Evolutionary conservation across 2,113 vertebrate species (phyloP).

Genomic region (Charina bottae): DNA sequence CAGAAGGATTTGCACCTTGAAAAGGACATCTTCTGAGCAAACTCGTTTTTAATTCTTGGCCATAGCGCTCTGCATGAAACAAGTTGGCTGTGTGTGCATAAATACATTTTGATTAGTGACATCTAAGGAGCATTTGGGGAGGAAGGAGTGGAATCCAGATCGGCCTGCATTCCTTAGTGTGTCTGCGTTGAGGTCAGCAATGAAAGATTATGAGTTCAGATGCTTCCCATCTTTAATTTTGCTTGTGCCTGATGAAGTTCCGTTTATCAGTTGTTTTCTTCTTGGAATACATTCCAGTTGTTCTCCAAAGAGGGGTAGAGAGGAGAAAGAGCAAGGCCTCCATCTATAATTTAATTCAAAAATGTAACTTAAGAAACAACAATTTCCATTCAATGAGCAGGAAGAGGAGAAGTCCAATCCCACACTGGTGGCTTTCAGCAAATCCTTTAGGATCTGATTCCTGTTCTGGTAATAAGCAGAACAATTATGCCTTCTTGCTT

Average conservation of each 20-base stretch:
- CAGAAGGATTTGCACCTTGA: not conserved
- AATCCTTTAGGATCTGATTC: not conserved
- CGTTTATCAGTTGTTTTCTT: conserved; percentile 2
- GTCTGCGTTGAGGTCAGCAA: not conserved
- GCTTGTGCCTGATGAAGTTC: conserved; percentile 23
- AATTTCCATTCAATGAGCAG: not conserved
- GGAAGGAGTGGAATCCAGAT: not conserved
- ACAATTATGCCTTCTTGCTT: not conserved
- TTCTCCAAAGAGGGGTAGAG: not conserved
- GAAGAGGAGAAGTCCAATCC: not conserved
- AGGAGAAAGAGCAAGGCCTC: not conserved
- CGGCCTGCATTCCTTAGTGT: not conserved
- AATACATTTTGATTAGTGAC: not conserved
- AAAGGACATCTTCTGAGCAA: not conserved
- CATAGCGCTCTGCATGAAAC: conserved; percentile 8
- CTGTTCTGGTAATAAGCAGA: not conserved
- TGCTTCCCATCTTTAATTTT: conserved; percentile 21
- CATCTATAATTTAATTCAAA: not conserved
- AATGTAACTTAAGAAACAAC: not conserved
- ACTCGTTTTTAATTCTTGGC: not conserved
- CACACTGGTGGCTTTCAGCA: not conserved
- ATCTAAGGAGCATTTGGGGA: not conserved
- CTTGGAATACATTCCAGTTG: conserved; percentile 13
- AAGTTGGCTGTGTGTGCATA: conserved; percentile 5
- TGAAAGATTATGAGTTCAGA: conserved; percentile 9